These are phyloP conservation scores for Coptodon bakossiorum DNA, from an alignment of 2,113 vertebrate genomes.

Conservation along the genomic window DNA sequence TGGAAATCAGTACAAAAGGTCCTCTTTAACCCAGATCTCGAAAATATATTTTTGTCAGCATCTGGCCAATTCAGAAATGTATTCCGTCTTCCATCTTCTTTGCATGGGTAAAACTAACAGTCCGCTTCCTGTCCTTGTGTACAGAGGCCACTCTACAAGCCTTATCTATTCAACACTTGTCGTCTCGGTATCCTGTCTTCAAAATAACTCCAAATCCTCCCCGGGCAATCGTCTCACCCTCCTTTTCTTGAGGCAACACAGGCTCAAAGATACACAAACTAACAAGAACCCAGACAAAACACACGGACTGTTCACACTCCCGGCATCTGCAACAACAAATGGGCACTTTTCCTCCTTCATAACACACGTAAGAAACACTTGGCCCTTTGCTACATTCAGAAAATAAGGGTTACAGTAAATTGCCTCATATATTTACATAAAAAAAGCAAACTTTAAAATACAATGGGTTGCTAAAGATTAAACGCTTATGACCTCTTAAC, in stretches of 20 bases:
- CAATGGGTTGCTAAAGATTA: not conserved
- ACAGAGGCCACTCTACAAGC: not conserved
- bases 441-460: not conserved
- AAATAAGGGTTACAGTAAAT: not conserved
- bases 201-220: conserved; percentile 38
- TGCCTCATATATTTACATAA: not conserved
- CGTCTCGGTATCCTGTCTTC: conserved; percentile 52
- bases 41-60: not conserved
- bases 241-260: conserved; percentile 5
- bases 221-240: not conserved
- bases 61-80: not conserved
- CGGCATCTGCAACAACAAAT: not conserved
- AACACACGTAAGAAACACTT: not conserved
- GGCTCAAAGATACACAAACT: not conserved
- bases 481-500: not conserved
- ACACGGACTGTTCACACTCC: not conserved
- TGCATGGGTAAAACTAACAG: conserved; percentile 7
- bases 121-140: conserved; percentile 37
- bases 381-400: not conserved
- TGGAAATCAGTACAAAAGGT: not conserved
- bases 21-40: not conserved
- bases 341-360: not conserved
- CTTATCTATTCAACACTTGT: conserved; percentile 48
- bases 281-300: conserved; percentile 8
- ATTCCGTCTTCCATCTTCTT: not conserved